Evolutionary conservation across 2,888 invertebrate species (phyloP), one percentile per base, ranked within the genome.

Genomic region (Eudemis profundana): DNA sequence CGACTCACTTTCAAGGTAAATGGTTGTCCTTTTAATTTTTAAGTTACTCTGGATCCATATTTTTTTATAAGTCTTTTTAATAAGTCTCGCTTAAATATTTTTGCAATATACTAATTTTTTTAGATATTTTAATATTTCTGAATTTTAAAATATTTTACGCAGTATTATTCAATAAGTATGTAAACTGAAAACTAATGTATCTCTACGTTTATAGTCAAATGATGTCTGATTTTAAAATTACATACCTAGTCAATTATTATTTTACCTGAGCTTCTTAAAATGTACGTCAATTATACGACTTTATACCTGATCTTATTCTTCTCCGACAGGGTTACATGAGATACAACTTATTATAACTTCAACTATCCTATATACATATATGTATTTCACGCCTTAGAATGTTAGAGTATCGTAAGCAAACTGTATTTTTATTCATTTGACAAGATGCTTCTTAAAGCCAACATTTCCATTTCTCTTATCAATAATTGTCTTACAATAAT

Each of bases 1-100:
- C 81, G 85, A 80, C 86, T 87, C 87, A 88, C 86, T 82, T 84
- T 82, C 82, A 87, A 86, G 86, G 86, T 82, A 79, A 78, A 81
- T 72, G 85, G 85, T 86, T 85, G 86, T 86, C 79, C 78, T 73
- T 49, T 53, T 70, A 65, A n/a, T 77, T 76, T 64, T 72, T 84
- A 21, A 19, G 36, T 47, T 21, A 1, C n/a, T 21, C 33, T 21
- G 44, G 33, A 21, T n/a, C 29, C n/a, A 56, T 8, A 29, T 8
- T 53, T 51, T 10, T 4, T 29, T 44, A 19, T 27, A n/a, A n/a
- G n/a, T n/a, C 3, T 27, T 33, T 33, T 33, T 2, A 4, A 3
- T n/a, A 40, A 27, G 23, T 42, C 1, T 29, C 17, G 56, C 19
- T 56, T 40, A 15, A 14, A 38, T 12, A 23, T 38, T 15, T 4